Conservation (phyloP, 2,888 invertebrate species). For the Chrysolina haemoptera region DNA sequence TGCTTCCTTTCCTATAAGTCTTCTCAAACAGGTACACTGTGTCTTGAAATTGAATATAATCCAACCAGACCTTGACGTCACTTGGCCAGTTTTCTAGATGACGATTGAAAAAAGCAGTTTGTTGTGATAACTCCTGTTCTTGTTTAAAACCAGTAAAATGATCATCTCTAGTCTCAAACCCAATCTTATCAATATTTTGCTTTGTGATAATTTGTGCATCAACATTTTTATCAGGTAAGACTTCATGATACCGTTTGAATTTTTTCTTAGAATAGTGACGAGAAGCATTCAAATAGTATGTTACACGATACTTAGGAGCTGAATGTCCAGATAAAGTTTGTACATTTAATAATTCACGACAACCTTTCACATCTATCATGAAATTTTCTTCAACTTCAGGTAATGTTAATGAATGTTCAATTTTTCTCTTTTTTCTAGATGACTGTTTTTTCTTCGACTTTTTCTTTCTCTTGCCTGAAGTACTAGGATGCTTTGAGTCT, state of each 20-base stretch:
- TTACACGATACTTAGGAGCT: constrained; percentile 73
- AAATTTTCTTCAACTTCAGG: constrained; percentile 45
- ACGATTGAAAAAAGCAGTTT: constrained; percentile 73
- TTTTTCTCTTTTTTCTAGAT: constrained; percentile 57
- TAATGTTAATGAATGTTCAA: not conserved
- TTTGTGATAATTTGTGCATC: constrained; percentile 58
- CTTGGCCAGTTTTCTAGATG: constrained; percentile 71
- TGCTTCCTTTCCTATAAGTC: constrained; percentile 67
- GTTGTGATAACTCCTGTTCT: constrained; percentile 71
- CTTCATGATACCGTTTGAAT: constrained; percentile 63
- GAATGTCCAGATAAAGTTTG: constrained; percentile 77
- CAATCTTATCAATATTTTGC: constrained; percentile 51
- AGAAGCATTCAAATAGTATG: constrained; percentile 55
- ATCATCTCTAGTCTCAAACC: constrained; percentile 52
- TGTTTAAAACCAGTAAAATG: constrained; percentile 63
- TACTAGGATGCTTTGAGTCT: constrained; percentile 7
- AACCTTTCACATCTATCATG: constrained; percentile 63
- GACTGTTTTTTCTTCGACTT: constrained; percentile 58
- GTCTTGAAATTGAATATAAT: constrained; percentile 75
- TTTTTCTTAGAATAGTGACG: constrained; percentile 59
- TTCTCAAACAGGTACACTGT: constrained; percentile 69
- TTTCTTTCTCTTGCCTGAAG: constrained; percentile 49
- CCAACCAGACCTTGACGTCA: constrained; percentile 74
- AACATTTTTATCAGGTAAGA: constrained; percentile 47
- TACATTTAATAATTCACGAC: constrained; percentile 74